These are phyloP conservation scores for Oscheius sp. DNA, from an alignment of 2,888 invertebrate genomes.

Conservation along the genomic window DNA sequence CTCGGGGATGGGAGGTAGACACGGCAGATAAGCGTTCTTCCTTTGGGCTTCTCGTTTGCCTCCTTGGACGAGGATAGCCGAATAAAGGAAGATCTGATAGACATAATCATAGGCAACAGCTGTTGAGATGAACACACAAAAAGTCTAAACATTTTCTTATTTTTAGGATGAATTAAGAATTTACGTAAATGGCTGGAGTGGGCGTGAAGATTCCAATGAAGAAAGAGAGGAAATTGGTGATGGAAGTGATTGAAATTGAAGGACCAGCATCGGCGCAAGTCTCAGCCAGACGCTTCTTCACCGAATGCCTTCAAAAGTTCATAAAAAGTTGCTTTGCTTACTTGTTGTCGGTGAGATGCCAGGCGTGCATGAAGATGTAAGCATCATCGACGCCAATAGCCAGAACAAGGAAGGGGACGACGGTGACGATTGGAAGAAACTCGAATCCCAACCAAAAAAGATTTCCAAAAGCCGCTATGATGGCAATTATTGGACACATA, in stretches of 20 bases:
- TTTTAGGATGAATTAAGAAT: neutral
- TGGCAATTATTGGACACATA: conserved; percentile 67
- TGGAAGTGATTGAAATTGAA: conserved; percentile 69
- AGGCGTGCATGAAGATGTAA: conserved; percentile 69
- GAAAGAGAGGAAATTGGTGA: conserved; percentile 68
- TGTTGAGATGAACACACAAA: conserved; percentile 68
- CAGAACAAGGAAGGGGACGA: conserved; percentile 68
- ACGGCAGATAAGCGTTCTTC: conserved; percentile 63
- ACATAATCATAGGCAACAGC: conserved; percentile 68
- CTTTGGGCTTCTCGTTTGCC: conserved; percentile 59
- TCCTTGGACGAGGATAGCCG: conserved; percentile 65
- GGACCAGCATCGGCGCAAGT: conserved; percentile 68
- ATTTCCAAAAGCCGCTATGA: conserved; percentile 66
- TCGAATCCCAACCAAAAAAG: conserved; percentile 69
- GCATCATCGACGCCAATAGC: conserved; percentile 70
- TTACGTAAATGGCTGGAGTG: conserved; percentile 67
- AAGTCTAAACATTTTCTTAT: conserved; percentile 40
- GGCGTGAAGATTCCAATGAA: conserved; percentile 68
- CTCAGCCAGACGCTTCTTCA: conserved; percentile 58
- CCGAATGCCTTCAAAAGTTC: conserved; percentile 38
- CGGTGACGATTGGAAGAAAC: conserved; percentile 68
- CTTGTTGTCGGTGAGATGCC: conserved; percentile 61
- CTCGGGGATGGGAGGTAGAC: conserved; percentile 45
- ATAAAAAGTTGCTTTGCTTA: conserved; percentile 15
- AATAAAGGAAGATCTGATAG: conserved; percentile 69